Conservation (phyloP, 2,888 invertebrate species). For the Mechanitis messenoides region DNA sequence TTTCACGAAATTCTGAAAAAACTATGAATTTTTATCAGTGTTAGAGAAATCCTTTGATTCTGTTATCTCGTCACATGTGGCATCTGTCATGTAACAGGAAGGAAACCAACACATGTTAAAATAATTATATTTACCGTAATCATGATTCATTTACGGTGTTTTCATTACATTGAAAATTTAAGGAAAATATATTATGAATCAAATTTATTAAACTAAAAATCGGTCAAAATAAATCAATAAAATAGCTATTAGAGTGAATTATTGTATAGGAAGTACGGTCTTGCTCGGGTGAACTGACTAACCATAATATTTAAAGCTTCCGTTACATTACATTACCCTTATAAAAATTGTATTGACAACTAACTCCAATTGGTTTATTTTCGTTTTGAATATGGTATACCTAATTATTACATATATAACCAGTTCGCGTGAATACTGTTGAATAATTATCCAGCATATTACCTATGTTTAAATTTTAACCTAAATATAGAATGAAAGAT, state of each 20-base stretch:
- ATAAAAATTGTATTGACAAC: constrained; percentile 10
- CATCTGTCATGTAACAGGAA: constrained; percentile 23
- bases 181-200: background rate
- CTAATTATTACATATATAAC: too few relatives aligned
- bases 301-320: constrained; percentile 16
- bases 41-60: constrained; percentile 7
- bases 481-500: too few relatives aligned
- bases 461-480: too few relatives aligned
- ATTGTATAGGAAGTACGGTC: constrained; percentile 16
- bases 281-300: constrained; percentile 14
- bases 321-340: constrained; percentile 10
- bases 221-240: background rate
- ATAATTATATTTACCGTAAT: constrained; percentile 17
- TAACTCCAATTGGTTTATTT: background rate
- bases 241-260: constrained; percentile 14
- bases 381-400: too few relatives aligned
- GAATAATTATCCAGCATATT: too few relatives aligned
- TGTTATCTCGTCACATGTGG: constrained; percentile 12
- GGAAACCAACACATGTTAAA: constrained; percentile 17
- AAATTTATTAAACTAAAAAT: too few relatives aligned
- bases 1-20: too few relatives aligned
- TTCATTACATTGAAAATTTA: constrained; percentile 3
- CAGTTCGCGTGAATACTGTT: too few relatives aligned
- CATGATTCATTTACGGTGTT: constrained; percentile 13
- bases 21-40: too few relatives aligned